Conservation (phyloP, 2,888 invertebrate genomes). For the Resseliella maxima region DNA sequence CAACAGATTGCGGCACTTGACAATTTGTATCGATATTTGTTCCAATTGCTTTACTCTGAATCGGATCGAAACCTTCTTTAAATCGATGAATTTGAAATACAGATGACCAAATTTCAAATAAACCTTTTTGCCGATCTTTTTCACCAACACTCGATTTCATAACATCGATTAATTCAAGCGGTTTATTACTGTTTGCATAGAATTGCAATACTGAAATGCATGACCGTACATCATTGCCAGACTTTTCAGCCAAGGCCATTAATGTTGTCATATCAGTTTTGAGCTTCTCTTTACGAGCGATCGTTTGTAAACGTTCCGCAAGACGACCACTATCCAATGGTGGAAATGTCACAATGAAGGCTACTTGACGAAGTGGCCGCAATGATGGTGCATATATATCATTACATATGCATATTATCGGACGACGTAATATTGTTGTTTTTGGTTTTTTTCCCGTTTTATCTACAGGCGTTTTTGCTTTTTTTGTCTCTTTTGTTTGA, state of each 20-base stretch:
- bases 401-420: slow-evolving; percentile 97
- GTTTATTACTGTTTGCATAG: slow-evolving; percentile 67
- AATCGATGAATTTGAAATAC: slow-evolving; percentile 74
- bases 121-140: slow-evolving; percentile 86
- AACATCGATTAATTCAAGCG: slow-evolving; percentile 70
- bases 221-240: slow-evolving; percentile 89
- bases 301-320: slow-evolving; percentile 74
- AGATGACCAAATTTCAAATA: slow-evolving; percentile 86
- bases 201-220: slow-evolving; percentile 92
- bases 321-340: slow-evolving; percentile 71
- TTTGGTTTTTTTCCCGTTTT: slow-evolving; percentile 71
- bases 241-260: slow-evolving; percentile 83
- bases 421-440: slow-evolving; percentile 77
- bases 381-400: slow-evolving; percentile 91
- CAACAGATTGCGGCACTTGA: slow-evolving; percentile 62
- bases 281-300: slow-evolving; percentile 76
- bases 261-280: slow-evolving; percentile 77
- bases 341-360: slow-evolving; percentile 80
- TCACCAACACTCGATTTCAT: slow-evolving; percentile 80
- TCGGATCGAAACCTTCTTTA: slow-evolving; percentile 59
- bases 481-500: slow-evolving; percentile 66
- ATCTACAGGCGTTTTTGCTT: slow-evolving; percentile 66
- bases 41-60: slow-evolving; percentile 60
- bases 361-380: slow-evolving; percentile 80
- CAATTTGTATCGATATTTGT: neutral